Conservation (phyloP, 2,113 vertebrate genomes). For the Thamnaconus septentrionalis region DNA sequence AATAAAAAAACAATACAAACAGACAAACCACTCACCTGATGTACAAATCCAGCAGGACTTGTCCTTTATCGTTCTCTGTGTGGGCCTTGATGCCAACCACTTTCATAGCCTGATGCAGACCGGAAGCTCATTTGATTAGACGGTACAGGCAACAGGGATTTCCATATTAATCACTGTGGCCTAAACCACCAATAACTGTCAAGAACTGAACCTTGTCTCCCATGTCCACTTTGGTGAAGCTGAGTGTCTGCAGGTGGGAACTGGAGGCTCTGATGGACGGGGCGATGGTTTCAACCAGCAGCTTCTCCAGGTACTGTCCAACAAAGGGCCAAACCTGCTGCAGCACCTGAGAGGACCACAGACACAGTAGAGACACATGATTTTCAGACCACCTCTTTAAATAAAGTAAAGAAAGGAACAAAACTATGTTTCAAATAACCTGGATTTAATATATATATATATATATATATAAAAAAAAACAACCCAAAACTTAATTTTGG, state of each 20-base stretch:
- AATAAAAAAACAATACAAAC: not conserved
- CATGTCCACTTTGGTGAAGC: constrained; percentile 84
- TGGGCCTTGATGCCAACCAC: constrained; percentile 90
- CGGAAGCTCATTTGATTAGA: not conserved
- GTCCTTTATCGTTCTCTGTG: constrained; percentile 82
- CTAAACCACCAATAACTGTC: not conserved
- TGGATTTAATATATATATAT: no score
- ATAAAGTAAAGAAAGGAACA: no score
- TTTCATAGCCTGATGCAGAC: constrained; percentile 80
- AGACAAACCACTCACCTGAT: constrained; percentile 78
- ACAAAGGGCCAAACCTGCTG: constrained; percentile 92
- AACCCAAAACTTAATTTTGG: no score
- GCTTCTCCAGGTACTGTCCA: constrained; percentile 87
- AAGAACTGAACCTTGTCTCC: constrained; percentile 76
- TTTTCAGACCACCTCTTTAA: no score
- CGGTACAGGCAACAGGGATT: no score
- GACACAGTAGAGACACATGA: not conserved
- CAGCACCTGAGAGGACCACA: constrained; percentile 74
- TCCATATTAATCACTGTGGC: no score
- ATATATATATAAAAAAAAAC: no score
- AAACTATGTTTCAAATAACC: no score
- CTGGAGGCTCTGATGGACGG: constrained; percentile 84
- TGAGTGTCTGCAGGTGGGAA: constrained; percentile 86
- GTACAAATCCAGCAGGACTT: constrained; percentile 89
- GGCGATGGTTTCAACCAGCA: constrained; percentile 82